Evolutionary conservation across 2,888 invertebrate genomes (phyloP), one percentile per base, ranked within the genome.

Genomic region (Drosophila kambysellisi): DNA sequence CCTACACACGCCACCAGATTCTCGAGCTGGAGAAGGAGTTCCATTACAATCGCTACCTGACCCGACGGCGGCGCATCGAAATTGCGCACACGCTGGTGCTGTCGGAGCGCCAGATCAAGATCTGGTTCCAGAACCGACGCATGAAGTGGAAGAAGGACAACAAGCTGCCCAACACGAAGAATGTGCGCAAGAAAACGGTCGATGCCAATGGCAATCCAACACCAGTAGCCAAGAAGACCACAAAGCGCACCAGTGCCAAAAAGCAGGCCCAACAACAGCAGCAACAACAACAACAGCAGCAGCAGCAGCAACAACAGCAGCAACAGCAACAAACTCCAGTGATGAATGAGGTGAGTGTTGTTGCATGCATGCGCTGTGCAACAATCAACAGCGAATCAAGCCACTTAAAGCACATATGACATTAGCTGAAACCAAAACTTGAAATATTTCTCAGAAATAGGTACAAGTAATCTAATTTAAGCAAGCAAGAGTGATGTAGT

Each of bases 11-110:
- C 93, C 98, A 98, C 95, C 99, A 99, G 95, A 98, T 99, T 92
- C 95, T 99, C 93, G 99, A 99, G 94, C 95, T 99, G 92, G 99
- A 99, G 93, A 99, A 99, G 93, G 99, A 99, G 94, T 99, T 99
- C 94, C 98, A 99, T 94, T 99, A 97, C 95, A 99, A 99, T 95
- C 96, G 98, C 92, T 99, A 99, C 94, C 95, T 99, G 93, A 98
- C 99, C 72, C 95, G 99, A 88, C 95, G 99, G 93, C 95, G 99
- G 94, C 95, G 99, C 93, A 98, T 99, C 94, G 99, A 99, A 94
- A 99, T 99, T 93, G 99, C 99, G 52, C 99, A 99, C 94, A 97
- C 98, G 88, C 95, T 99, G 93, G 97, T 98, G 93, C 95, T 99
- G 89, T 97, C 98, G 71, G 98, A 98, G 92, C 94, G 98, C 88